These are phyloP conservation scores for Dermolepida albohirtum DNA, from an alignment of 2,888 invertebrate genomes.

Conservation along the genomic window DNA sequence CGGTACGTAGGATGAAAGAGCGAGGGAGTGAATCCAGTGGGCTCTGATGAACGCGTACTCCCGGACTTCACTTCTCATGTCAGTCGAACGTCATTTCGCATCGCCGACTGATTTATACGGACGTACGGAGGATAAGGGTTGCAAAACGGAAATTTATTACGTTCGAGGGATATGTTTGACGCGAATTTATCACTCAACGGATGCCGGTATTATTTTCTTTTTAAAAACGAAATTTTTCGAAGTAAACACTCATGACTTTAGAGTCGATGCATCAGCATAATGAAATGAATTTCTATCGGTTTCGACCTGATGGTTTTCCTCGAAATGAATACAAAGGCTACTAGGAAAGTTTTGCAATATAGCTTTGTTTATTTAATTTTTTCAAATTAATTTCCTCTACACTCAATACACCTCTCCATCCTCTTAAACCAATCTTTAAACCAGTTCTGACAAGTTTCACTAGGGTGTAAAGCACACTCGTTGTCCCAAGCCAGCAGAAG, in stretches of 20 bases:
- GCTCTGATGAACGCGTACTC: slow-evolving; percentile 24
- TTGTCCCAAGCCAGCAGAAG: no score
- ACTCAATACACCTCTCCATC: no score
- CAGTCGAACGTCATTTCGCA: slow-evolving; percentile 50
- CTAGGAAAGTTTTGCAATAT: no score
- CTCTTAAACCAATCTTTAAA: no score
- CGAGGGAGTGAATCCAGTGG: background rate
- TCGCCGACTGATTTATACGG: slow-evolving; percentile 14
- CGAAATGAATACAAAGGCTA: no score
- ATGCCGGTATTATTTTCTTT: slow-evolving; percentile 32
- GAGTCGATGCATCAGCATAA: background rate
- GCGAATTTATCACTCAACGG: slow-evolving; percentile 48
- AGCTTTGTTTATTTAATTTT: no score
- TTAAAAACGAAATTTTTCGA: slow-evolving; percentile 11
- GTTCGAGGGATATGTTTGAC: slow-evolving; percentile 47
- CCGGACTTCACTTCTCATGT: slow-evolving; percentile 50
- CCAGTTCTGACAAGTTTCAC: no score
- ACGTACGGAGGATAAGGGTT: slow-evolving; percentile 5
- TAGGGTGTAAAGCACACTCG: no score
- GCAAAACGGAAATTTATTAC: slow-evolving; percentile 24
- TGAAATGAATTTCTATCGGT: background rate
- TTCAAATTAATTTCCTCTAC: no score
- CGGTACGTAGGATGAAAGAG: background rate
- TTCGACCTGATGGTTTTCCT: no score
- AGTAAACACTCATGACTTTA: slow-evolving; percentile 14